Base-by-base conservation (phyloP, 2,113 vertebrate genomes). In the Jacana jacana region DNA sequence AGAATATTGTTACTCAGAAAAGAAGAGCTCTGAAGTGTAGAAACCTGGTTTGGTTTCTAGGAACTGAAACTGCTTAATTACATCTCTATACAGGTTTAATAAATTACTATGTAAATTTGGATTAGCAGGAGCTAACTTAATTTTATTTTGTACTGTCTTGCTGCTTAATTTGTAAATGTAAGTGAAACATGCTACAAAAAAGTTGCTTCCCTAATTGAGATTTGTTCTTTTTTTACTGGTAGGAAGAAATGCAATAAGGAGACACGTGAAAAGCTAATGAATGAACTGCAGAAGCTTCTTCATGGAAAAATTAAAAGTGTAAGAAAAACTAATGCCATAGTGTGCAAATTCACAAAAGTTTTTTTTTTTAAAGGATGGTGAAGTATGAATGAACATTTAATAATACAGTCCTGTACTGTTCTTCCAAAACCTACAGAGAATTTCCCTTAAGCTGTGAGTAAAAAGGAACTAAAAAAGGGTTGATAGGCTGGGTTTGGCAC, bases 301-400 rank as follows among this genome's bases (percentile, higher is more conserved):
- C 98, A 76, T 2, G 99, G 99, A 37, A 99, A 99, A 94, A 97
- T 99, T 80, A 99, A 99, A 98, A 98, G 98, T 44, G 99, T 99
- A 96, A 97, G 97, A 97, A 91, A 63, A 75, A 6, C 6, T 9
- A 55, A 55, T 55, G 19, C 10, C 6, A 10, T 58, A 30, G 4
- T 30, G 16, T 12, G 39, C 13, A n/a, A 86, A 35, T 54, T 77
- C 13, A 70, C 17, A 31, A 69, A 76, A 85, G 15, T 12, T 44
- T 49, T 18, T 12, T 44, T 49, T 18, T 91, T 75, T 54, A 73
- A 68, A 42, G 18, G 66, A 57, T 20, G 17, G 8, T 42, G 33
- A 63, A 49, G 44, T 35, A 17, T 11, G 40, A 64, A 22, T 25
- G 2, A 55, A 55, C 14, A 57, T 76, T 17, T 30, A 58, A 15